Conservation (phyloP, 92 coral and sea anemone genomes). For the Bergia puertoricense region DNA sequence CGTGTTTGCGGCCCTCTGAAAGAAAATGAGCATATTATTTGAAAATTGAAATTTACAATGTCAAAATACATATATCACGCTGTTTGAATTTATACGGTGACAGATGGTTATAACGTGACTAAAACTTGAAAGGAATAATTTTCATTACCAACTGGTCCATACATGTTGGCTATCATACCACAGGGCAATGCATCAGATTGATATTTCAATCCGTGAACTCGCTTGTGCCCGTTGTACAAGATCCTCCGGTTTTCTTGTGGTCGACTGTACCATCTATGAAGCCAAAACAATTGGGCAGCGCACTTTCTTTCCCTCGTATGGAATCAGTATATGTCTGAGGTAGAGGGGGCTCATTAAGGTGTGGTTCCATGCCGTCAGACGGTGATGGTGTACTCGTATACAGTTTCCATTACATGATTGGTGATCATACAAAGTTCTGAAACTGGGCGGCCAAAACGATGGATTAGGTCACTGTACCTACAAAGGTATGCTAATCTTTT, state of each 20-base stretch:
- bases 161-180: background rate
- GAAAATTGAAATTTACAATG: too few species aligned
- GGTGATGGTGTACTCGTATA: conserved; percentile 33
- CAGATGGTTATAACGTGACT: too few species aligned
- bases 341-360: background rate
- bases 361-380: conserved; percentile 20
- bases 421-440: conserved; percentile 17
- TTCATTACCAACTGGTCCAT: background rate
- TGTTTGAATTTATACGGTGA: too few species aligned
- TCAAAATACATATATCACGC: background rate
- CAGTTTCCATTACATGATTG: conserved; percentile 25
- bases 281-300: background rate
- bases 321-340: background rate
- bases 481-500: conserved; percentile 30
- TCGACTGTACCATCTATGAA: background rate
- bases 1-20: conserved; percentile 39
- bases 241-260: background rate
- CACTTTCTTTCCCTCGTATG: background rate
- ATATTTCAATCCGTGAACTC: background rate
- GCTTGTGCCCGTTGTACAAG: background rate
- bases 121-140: too few species aligned
- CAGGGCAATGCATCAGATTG: background rate
- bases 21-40: background rate
- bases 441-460: conserved; percentile 35
- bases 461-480: conserved; percentile 21